Evolutionary conservation across 2,797 vertebrate species (phyloP).

Genomic region (Macropodus opercularis): DNA sequence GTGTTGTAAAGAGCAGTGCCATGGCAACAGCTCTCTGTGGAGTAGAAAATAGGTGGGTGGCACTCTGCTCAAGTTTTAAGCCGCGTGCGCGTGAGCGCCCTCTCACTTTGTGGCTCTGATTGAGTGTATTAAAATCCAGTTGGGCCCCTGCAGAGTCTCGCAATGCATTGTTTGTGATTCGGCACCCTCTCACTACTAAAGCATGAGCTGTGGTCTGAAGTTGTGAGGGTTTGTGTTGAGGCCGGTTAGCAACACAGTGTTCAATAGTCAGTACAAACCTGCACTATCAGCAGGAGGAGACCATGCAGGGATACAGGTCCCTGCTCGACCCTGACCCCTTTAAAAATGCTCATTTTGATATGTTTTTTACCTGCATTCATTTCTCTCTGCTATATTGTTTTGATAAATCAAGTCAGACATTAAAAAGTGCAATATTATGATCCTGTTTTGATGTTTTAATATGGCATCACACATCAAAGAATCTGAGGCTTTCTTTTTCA

Average conservation of each 20-base stretch:
- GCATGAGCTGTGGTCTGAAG: conserved; percentile 43
- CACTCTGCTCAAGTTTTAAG: conserved; percentile 49
- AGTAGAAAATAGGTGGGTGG: conserved; percentile 69
- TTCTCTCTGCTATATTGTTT: neutral
- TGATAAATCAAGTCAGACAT: neutral
- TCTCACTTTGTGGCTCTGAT: conserved; percentile 25
- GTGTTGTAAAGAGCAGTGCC: conserved; percentile 72
- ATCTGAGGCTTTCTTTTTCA: conserved; percentile 26
- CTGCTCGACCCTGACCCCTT: conserved; percentile 27
- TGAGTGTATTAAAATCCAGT: conserved; percentile 61
- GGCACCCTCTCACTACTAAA: conserved; percentile 24
- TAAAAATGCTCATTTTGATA: conserved; percentile 13
- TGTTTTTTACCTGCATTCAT: neutral
- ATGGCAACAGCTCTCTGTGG: conserved; percentile 77
- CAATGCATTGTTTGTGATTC: conserved; percentile 65
- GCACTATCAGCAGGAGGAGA: conserved; percentile 12
- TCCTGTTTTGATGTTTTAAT: conserved; percentile 22
- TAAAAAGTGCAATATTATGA: neutral
- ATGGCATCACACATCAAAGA: conserved; percentile 39
- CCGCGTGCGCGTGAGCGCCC: neutral
- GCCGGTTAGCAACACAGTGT: conserved; percentile 19
- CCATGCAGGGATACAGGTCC: neutral
- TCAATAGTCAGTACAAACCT: conserved; percentile 29
- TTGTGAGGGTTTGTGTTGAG: conserved; percentile 19
- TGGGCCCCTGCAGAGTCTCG: conserved; percentile 54